A percentile compares a stretch with the other conserved stretches of the same genome.
Evolutionary conservation across 2,888 invertebrate species (phyloP).

Genomic region (Syritta pipiens): DNA sequence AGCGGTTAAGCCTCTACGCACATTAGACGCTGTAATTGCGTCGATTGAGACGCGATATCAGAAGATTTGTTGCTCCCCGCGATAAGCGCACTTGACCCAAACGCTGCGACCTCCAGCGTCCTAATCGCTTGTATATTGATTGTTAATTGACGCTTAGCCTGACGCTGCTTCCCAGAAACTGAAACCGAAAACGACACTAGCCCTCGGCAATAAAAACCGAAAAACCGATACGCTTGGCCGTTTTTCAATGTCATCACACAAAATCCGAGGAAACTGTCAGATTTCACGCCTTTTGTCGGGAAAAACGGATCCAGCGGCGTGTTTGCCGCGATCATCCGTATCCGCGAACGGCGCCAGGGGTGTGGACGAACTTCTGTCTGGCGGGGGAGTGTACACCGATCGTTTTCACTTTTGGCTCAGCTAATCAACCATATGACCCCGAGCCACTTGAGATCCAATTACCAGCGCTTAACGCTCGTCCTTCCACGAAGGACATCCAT

Average conservation of each 20-base stretch:
- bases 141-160: conserved; percentile 67
- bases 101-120: conserved; percentile 36
- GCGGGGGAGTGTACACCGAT: conserved; percentile 52
- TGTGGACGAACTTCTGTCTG: conserved; percentile 61
- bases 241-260: conserved; percentile 46
- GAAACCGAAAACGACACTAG: conserved; percentile 16
- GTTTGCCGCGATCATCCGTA: conserved; percentile 25
- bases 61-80: conserved; percentile 46
- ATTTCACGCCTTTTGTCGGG: conserved; percentile 60
- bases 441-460: conserved; percentile 60
- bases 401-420: conserved; percentile 44
- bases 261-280: conserved; percentile 46
- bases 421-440: conserved; percentile 34
- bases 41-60: conserved; percentile 52
- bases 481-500: conserved; percentile 64
- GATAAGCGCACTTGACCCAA: conserved; percentile 66
- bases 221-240: conserved; percentile 22
- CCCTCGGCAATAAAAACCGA: conserved; percentile 46
- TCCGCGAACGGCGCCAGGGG: conserved; percentile 64
- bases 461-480: conserved; percentile 36
- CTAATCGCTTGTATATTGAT: conserved; percentile 70
- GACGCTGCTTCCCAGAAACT: no score
- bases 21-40: conserved; percentile 55
- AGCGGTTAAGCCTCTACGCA: conserved; percentile 50
- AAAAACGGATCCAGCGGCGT: conserved; percentile 1